These are phyloP conservation scores for Ophioninae sp. DNA, from an alignment of 2,888 invertebrate species.

Conservation along the genomic window DNA sequence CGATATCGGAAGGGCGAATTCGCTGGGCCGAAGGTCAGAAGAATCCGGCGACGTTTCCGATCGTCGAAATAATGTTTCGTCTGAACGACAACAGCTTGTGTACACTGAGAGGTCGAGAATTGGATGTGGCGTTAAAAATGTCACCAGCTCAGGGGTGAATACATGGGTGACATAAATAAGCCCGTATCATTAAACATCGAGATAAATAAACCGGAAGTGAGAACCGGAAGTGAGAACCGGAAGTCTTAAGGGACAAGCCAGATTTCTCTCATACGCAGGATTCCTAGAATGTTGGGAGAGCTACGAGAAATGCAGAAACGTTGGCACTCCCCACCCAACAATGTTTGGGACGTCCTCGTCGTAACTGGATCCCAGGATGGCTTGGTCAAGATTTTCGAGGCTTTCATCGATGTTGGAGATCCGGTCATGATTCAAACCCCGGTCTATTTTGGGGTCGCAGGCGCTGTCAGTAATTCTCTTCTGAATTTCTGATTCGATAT, in stretches of 20 bases:
- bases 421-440: constrained; percentile 86
- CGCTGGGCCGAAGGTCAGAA: constrained; percentile 82
- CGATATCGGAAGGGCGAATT: neutral
- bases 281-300: constrained; percentile 7
- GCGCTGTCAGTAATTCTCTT: neutral
- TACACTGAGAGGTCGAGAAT: neutral
- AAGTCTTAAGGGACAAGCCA: neutral
- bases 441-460: constrained; percentile 85
- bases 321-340: constrained; percentile 33
- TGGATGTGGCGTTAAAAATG: constrained; percentile 84
- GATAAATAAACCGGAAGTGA: neutral
- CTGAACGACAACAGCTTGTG: constrained; percentile 82
- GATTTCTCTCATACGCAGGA: neutral
- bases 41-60: constrained; percentile 86
- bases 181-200: neutral
- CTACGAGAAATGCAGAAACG: constrained; percentile 18
- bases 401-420: constrained; percentile 85
- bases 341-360: constrained; percentile 70
- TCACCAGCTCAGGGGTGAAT: constrained; percentile 71
- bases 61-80: constrained; percentile 82
- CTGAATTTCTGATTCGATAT: no score
- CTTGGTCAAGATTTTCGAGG: constrained; percentile 86
- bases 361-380: constrained; percentile 89
- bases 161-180: neutral
- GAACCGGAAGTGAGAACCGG: neutral